Percentiles rank a stretch among this genome's conserved stretches.
Evolutionary conservation across 1,140 invertebrate species (phyloP).

Genomic region (Drosophila pachea): DNA sequence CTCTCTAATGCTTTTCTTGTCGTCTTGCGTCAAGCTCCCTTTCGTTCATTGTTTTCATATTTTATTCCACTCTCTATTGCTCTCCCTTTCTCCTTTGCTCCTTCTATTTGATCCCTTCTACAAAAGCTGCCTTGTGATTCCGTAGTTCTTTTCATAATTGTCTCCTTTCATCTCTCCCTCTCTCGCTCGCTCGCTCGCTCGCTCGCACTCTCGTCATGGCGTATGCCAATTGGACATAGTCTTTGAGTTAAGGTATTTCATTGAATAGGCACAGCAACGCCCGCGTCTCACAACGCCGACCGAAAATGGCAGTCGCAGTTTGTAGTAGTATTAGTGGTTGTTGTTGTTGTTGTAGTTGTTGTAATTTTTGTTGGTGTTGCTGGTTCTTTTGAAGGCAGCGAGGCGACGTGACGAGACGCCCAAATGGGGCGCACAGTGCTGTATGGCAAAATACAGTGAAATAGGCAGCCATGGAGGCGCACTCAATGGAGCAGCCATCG

Average conservation of each 20-base stretch:
- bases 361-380: slow-evolving; percentile 55
- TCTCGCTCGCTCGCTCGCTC: background rate
- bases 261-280: slow-evolving; percentile 35
- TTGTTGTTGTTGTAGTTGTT: no score
- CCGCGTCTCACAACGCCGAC: slow-evolving; percentile 38
- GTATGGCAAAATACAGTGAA: slow-evolving; percentile 39
- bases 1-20: no score
- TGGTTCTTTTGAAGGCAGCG: slow-evolving; percentile 65
- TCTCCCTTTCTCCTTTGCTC: no score
- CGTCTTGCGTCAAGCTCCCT: no score
- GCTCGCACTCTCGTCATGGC: background rate
- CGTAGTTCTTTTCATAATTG: background rate
- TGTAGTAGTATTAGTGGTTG: no score
- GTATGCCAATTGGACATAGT: background rate
- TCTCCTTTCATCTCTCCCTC: background rate
- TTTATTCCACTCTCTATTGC: no score
- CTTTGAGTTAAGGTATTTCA: slow-evolving; percentile 15
- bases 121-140: no score
- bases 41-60: no score
- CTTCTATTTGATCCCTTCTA: background rate
- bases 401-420: slow-evolving; percentile 75
- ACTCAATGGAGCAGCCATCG: slow-evolving; percentile 29
- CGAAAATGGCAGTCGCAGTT: slow-evolving; percentile 39
- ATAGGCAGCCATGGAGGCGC: slow-evolving; percentile 24
- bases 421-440: slow-evolving; percentile 65